phyloP scores from a whole-genome alignment of 2,797 vertebrate genomes.

The Mionectes olivaceus region DNA sequence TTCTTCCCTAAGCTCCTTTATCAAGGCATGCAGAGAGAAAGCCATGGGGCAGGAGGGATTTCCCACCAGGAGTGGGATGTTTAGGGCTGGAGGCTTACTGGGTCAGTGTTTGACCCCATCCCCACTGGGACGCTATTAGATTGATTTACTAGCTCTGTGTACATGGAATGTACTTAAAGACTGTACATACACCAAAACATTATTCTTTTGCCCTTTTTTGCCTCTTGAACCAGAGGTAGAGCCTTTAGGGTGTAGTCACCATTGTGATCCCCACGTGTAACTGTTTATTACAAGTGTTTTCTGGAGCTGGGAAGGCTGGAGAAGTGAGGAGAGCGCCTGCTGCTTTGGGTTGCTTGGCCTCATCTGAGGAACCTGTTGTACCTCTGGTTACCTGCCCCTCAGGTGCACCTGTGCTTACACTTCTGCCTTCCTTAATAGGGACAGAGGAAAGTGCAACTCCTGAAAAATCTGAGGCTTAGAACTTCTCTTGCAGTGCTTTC shows the following conservation, averaged over 20 bases:
- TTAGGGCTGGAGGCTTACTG: background rate
- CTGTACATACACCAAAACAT: background rate
- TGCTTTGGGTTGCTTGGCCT: background rate
- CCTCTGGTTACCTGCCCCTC: background rate
- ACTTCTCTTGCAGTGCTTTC: too few relatives aligned
- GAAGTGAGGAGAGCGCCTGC: background rate
- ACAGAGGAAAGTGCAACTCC: background rate
- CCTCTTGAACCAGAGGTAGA: background rate
- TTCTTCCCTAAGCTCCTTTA: background rate
- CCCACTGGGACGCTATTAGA: background rate
- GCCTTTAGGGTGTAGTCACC: background rate
- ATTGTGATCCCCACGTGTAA: accelerated
- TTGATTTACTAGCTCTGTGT: background rate
- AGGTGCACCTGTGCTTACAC: background rate
- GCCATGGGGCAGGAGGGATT: background rate
- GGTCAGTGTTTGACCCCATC: background rate
- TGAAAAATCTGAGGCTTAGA: background rate
- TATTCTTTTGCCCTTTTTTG: background rate
- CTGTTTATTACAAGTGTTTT: background rate
- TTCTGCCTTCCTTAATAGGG: background rate
- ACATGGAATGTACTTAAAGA: background rate
- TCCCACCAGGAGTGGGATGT: background rate
- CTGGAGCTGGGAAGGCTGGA: background rate
- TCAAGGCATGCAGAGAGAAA: background rate
- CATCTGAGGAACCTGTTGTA: background rate